Conservation (phyloP, 2,113 vertebrate genomes). For the Emydura subglobosa region DNA sequence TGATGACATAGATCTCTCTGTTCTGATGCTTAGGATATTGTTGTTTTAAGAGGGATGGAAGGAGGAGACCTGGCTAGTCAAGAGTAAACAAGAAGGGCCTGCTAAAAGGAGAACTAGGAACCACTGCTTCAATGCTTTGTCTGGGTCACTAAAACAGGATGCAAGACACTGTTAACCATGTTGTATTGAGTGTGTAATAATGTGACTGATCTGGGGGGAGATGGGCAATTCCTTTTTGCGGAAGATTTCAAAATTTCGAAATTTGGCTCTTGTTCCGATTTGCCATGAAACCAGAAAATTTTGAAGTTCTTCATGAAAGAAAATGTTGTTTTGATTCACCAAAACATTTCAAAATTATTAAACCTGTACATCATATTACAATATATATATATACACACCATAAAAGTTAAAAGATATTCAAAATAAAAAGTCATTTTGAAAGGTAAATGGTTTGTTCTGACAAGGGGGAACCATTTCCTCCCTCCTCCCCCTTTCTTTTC, state of each 20-base stretch:
- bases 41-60: not conserved
- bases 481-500: not conserved
- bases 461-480: not conserved
- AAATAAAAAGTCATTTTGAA: not conserved
- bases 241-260: rapidly evolving
- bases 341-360: not conserved
- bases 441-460: not conserved
- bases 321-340: not conserved
- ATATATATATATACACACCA: not conserved
- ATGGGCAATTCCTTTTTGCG: not conserved
- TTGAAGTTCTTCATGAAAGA: not conserved
- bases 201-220: not conserved
- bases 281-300: not conserved
- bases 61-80: not conserved
- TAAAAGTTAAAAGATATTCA: not conserved
- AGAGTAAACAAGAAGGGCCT: not conserved
- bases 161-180: not conserved
- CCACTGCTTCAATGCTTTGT: not conserved
- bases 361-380: not conserved
- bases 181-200: not conserved
- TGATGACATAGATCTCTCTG: not conserved
- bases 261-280: not conserved
- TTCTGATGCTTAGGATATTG: not conserved
- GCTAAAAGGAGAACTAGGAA: not conserved
- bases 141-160: not conserved